Evolutionary conservation across 2,113 vertebrate genomes (phyloP).

Genomic region (Carollia perspicillata): DNA sequence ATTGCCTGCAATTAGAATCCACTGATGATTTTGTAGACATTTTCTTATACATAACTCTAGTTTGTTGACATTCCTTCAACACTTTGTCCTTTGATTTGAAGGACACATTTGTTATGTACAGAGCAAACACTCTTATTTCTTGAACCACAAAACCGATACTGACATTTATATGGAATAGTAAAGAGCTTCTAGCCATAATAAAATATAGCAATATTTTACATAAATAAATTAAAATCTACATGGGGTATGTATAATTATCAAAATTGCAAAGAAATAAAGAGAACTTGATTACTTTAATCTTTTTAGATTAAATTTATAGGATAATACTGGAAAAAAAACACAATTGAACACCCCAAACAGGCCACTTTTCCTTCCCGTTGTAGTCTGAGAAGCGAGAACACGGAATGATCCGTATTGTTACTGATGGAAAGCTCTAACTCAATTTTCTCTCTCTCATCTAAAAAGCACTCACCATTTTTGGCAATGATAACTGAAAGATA

Average conservation of each 20-base stretch:
- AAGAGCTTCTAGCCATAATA: not conserved
- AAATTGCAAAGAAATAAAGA: not conserved
- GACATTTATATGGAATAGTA: not conserved
- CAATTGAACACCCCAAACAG: not conserved
- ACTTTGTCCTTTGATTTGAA: not conserved
- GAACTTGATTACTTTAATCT: not conserved
- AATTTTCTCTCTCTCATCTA: not conserved
- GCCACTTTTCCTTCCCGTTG: not conserved
- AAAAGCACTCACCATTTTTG: constrained; percentile 87
- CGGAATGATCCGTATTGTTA: not conserved
- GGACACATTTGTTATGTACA: not conserved
- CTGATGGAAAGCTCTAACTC: not conserved
- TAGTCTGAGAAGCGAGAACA: not conserved
- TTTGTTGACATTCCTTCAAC: not conserved
- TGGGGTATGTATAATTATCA: not conserved
- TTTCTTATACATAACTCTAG: not conserved
- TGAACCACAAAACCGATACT: not conserved
- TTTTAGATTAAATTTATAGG: not conserved
- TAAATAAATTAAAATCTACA: not conserved
- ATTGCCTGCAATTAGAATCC: not conserved
- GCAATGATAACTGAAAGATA: constrained; percentile 89
- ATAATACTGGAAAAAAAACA: not conserved
- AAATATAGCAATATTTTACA: not conserved
- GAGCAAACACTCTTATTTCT: not conserved
- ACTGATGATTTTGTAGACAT: not conserved